These are phyloP conservation scores for Erpobdella octoculata DNA, from an alignment of 2,888 invertebrate genomes.

Conservation along the genomic window DNA sequence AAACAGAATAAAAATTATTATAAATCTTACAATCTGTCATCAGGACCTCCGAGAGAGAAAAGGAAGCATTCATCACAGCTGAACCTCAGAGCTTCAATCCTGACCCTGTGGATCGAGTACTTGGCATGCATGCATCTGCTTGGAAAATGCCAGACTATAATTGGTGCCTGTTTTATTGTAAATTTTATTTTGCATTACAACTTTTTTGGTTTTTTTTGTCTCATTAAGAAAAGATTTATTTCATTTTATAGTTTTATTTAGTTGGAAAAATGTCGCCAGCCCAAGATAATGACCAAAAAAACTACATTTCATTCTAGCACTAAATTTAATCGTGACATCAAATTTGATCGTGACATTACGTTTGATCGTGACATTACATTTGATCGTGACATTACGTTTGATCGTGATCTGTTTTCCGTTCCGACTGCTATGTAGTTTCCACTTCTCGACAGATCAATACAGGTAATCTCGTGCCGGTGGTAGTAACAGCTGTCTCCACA, in stretches of 20 bases:
- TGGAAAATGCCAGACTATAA: constrained; percentile 78
- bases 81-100: constrained; percentile 74
- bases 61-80: constrained; percentile 72
- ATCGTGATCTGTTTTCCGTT: not conserved
- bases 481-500: not conserved
- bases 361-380: not conserved
- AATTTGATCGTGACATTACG: not conserved
- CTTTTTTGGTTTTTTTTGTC: not conserved
- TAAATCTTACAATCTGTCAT: constrained; percentile 62
- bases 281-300: no score
- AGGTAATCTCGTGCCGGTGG: constrained; percentile 51
- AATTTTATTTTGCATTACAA: no score
- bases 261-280: no score
- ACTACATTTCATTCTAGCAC: not conserved
- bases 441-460: constrained; percentile 57
- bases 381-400: not conserved
- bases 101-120: constrained; percentile 77
- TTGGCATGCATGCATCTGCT: constrained; percentile 60
- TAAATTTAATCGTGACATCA: not conserved
- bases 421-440: constrained; percentile 79
- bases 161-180: constrained; percentile 48
- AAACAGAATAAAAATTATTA: no score
- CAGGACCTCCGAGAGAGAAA: constrained; percentile 77
- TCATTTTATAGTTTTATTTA: no score
- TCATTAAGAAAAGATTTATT: no score